A percentile compares a stretch with the other conserved stretches of the same genome.
Evolutionary conservation across 1,140 invertebrate genomes (phyloP).

Genomic region (Trinorchestia longiramus): DNA sequence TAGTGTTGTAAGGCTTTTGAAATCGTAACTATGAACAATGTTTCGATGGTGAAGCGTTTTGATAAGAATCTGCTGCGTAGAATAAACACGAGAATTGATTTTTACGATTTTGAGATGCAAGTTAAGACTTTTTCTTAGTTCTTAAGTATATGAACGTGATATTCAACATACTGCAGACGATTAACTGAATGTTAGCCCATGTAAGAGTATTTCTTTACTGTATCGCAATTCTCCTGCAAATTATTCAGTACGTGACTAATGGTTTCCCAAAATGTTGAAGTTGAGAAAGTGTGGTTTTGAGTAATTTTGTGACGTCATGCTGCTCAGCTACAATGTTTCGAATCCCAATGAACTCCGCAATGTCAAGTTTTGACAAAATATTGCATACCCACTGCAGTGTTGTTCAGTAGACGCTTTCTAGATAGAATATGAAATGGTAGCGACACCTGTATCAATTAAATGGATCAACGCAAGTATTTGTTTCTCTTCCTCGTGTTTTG

Average conservation of each 20-base stretch:
- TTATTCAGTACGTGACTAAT: too few relatives aligned
- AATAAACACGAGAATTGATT: neutral
- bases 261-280: too few relatives aligned
- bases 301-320: neutral
- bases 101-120: neutral
- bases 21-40: neutral
- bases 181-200: too few relatives aligned
- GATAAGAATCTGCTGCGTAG: neutral
- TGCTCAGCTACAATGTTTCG: neutral
- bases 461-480: neutral
- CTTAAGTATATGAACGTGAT: too few relatives aligned
- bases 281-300: too few relatives aligned
- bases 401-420: neutral
- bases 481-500: neutral
- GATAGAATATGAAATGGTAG: neutral
- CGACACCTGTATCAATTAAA: constrained; percentile 20
- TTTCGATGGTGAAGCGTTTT: neutral
- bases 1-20: neutral
- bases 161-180: too few relatives aligned
- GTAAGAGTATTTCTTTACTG: too few relatives aligned
- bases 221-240: too few relatives aligned
- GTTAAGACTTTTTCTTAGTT: neutral
- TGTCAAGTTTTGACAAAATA: neutral
- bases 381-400: neutral
- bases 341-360: neutral